Base-by-base conservation (phyloP, 2,797 vertebrate genomes). In the Amniataba percoides region DNA sequence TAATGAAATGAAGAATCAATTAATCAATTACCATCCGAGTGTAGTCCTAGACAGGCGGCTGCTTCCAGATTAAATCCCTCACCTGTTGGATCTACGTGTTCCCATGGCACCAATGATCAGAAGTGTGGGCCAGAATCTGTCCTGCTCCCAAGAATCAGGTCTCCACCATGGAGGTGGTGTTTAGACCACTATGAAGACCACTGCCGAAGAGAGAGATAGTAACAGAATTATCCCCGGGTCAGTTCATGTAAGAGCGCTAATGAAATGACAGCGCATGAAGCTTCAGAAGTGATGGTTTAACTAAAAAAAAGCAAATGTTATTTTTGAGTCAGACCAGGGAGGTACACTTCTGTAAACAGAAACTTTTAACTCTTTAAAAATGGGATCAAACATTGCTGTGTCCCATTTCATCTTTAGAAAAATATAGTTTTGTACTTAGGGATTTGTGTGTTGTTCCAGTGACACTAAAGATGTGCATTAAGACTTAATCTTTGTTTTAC, bases 71-170 rank as follows among this genome's bases (percentile, higher is more conserved):
- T 23, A 19, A 18, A 55, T 19, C 31, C 0, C 86, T 94, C 92
- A 97, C 96, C 96, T 95, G 93, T 96, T 96, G 78, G 94, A 92
- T 71, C 94, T 92, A 74, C 93, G 90, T 21, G 95, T 95, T 94
- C 95, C 96, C 96, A 97, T 97, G 88, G 90, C 94, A 94, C 39
- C 67, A 87, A 57, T 82, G 77, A 86, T 91, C 78, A 82, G 82
- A 53, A 66, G 69, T 62, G 27, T 56, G 27, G 71, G 69, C 62
- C 74, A 66, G 83, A 84, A 74, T 78, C 65, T 79, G 70, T 80
- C 51, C 63, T 87, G 69, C 46, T 71, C 61, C 59, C 68, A 87
- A 70, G 88, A 74, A 88, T 91, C 88, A 82, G 81, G 71, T 75
- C 81, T 90, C 43, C 55, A 62, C 63, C 80, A 67, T 79, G 67